Base-by-base conservation (phyloP, 1,140 invertebrate species). In the Chionoecetes opilio region DNA sequence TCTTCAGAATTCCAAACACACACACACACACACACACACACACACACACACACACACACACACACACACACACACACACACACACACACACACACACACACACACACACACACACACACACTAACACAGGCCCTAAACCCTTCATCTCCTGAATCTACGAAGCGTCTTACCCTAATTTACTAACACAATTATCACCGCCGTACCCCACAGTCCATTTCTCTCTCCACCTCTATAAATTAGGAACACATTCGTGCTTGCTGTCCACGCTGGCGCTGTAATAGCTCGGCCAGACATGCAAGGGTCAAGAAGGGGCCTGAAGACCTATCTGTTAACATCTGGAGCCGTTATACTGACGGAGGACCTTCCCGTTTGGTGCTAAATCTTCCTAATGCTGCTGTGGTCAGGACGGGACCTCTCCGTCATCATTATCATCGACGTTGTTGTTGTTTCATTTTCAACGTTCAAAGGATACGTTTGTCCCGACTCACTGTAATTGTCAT, bases 121-220 rank as follows among this genome's bases (percentile, higher is more conserved):
- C 63, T 5, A 17, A 75, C 63, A 75, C 63, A 75, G 21, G 11
- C 21, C 21, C 63, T 6, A n/a, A 75, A n/a, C 63, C 21, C 63
- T 75, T 75, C 5, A 17, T 75, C 21, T 75, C 63, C 63, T 75
- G n/a, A 75, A 75, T 75, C 63, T 75, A 75, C 63, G 63, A 75
- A 75, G 63, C 63, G 63, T 21, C 63, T 75, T 75, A 75, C 21
- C 63, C 63, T 75, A 75, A 75, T 75, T 75, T 75, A 75, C 63
- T 75, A n/a, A 75, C 63, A 75, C 63, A 75, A 75, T 75, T 75
- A 75, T 75, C 63, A 75, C 63, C 63, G 63, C 63, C 63, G 63
- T 75, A 75, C 63, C 63, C 63, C n/a, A 26, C 63, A 75, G 21
- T 8, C 63, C 63, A 5, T 75, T 75, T 75, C 63, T 75, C 63